phyloP scores from a whole-genome alignment of 2,888 invertebrate genomes.

The Pomacea canaliculata region DNA sequence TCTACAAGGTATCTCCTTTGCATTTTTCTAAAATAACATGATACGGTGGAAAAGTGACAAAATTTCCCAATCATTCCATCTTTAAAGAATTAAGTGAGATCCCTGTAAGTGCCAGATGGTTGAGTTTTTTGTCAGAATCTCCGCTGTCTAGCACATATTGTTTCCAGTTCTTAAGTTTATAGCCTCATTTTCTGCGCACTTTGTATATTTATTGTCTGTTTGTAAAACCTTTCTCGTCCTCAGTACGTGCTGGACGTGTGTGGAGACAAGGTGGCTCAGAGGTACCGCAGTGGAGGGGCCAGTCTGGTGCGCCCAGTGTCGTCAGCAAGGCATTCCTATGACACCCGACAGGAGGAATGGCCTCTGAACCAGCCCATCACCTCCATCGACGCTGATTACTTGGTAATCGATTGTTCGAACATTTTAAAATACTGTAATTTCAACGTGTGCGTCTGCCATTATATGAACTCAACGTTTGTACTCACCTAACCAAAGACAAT shows the following conservation, averaged over 20 bases:
- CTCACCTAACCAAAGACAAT: too few relatives aligned
- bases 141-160: too few relatives aligned
- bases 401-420: slow-evolving; percentile 39
- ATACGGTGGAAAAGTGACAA: too few relatives aligned
- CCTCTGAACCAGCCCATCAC: slow-evolving; percentile 82
- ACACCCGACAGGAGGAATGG: slow-evolving; percentile 79
- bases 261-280: slow-evolving; percentile 38
- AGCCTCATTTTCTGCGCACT: background rate
- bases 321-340: slow-evolving; percentile 79
- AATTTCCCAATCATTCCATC: too few relatives aligned
- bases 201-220: background rate
- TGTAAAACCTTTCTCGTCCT: slow-evolving; percentile 2
- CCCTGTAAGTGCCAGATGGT: too few relatives aligned
- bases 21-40: too few relatives aligned
- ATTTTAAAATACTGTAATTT: too few relatives aligned
- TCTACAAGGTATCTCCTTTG: slow-evolving; percentile 72
- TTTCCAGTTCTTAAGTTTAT: background rate
- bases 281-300: slow-evolving; percentile 47
- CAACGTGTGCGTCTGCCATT: too few relatives aligned
- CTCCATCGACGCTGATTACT: slow-evolving; percentile 78
- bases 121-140: slow-evolving; percentile 58
- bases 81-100: too few relatives aligned
- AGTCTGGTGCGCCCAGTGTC: slow-evolving; percentile 74
- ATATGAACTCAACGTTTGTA: too few relatives aligned
- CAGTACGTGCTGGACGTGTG: slow-evolving; percentile 57